Evolutionary conservation across 53 echinoderm and acorn worm genomes (phyloP).

Genomic region (Holothuria leucospilota): DNA sequence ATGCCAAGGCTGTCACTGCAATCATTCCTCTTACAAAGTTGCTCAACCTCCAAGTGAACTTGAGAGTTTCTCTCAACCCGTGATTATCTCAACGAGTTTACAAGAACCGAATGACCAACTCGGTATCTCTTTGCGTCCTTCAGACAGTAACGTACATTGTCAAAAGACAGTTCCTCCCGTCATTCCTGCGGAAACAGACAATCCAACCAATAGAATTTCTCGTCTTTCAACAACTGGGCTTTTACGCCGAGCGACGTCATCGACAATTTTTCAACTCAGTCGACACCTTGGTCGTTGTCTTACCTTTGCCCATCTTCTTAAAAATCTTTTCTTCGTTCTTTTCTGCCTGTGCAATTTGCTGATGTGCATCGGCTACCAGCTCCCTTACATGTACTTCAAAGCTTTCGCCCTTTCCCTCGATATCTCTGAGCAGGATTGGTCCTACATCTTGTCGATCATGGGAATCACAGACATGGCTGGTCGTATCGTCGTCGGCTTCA

Average conservation of each 20-base stretch:
- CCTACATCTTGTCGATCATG: conserved; percentile 85
- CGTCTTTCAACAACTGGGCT: conserved; percentile 9
- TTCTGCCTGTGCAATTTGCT: conserved; percentile 84
- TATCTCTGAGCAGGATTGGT: conserved; percentile 75
- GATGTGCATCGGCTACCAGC: conserved; percentile 92
- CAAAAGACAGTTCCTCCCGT: too few relatives aligned
- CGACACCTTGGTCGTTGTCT: conserved; percentile 14
- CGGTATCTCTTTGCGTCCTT: too few relatives aligned
- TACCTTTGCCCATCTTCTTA: conserved; percentile 61
- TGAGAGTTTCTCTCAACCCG: too few relatives aligned
- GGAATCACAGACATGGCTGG: conserved; percentile 86
- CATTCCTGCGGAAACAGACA: neutral
- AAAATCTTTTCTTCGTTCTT: conserved; percentile 82
- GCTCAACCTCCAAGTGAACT: too few relatives aligned
- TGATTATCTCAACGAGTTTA: too few relatives aligned
- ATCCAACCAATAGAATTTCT: neutral
- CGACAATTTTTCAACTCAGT: neutral
- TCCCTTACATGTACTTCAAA: conserved; percentile 95
- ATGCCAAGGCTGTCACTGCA: conserved; percentile 39
- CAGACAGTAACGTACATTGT: too few relatives aligned
- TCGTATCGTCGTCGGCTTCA: conserved; percentile 80
- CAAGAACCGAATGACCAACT: too few relatives aligned
- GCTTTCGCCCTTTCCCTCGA: conserved; percentile 75
- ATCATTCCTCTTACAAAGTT: conserved; percentile 8
- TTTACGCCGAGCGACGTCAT: neutral